phyloP scores from a whole-genome alignment of 2,797 vertebrate species.

The Notolepis coatsorum region DNA sequence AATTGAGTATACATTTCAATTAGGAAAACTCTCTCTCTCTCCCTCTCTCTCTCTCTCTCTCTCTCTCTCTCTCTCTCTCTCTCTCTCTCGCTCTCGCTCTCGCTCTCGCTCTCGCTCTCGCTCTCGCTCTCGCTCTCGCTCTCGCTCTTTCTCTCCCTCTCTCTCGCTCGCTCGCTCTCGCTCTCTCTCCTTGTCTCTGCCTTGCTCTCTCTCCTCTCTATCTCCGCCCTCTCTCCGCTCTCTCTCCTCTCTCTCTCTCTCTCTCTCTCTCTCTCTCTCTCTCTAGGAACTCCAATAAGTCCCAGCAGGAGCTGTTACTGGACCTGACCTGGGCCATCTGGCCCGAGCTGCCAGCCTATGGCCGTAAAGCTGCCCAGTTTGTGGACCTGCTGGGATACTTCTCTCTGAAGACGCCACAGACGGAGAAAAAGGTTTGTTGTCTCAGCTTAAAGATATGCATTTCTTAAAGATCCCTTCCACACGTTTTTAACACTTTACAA shows the following conservation, averaged over 20 bases:
- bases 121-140: background rate
- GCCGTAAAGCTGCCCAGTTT: constrained; percentile 98
- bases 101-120: background rate
- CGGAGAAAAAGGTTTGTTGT: constrained; percentile 94
- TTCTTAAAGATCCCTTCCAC: background rate
- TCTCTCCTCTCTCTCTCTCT: background rate
- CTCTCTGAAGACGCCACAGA: constrained; percentile 97
- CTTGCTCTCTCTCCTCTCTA: no score
- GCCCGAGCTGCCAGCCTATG: constrained; percentile 98
- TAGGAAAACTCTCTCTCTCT: background rate
- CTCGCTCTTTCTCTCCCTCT: background rate
- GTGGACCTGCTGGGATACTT: constrained; percentile 98
- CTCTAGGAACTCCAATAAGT: constrained; percentile 94
- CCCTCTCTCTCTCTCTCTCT: background rate
- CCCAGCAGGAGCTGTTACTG: constrained; percentile 94
- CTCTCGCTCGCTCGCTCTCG: background rate
- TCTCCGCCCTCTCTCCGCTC: no score
- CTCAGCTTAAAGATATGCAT: background rate
- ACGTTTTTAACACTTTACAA: no score
- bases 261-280: constrained; percentile 6
- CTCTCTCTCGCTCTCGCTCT: background rate
- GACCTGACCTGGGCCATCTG: constrained; percentile 99
- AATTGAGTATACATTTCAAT: no score
- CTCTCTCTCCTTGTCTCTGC: constrained; percentile 5
- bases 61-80: no score